Percentiles rank a stretch among this genome's conserved stretches.
Conservation (phyloP, 2,113 vertebrate species). For the Chlamydotis undulata region DNA sequence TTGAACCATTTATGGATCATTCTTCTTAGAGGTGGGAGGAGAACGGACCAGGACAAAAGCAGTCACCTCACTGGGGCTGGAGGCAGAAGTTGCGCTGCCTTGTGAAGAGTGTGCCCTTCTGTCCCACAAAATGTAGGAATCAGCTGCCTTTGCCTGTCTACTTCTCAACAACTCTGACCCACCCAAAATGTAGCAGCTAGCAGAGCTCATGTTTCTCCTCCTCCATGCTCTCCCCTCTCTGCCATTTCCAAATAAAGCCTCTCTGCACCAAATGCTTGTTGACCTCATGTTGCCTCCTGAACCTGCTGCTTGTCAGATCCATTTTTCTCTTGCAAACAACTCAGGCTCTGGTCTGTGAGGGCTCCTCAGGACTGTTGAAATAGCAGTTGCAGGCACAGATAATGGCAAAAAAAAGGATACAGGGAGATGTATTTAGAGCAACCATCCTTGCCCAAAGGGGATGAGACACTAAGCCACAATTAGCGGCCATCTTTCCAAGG, state of each 20-base stretch:
- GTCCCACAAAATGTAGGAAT: background rate
- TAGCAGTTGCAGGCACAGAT: background rate
- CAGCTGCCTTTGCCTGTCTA: background rate
- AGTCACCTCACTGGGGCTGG: background rate
- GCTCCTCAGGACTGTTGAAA: background rate
- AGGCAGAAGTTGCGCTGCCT: background rate
- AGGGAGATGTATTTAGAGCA: background rate
- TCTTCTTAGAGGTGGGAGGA: background rate
- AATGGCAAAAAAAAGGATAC: background rate
- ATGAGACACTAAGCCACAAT: too few relatives aligned
- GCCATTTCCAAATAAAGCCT: background rate
- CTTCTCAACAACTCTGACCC: background rate
- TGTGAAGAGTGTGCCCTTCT: background rate
- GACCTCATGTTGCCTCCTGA: background rate
- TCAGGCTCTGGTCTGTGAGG: background rate
- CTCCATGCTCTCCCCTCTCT: background rate
- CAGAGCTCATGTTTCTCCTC: background rate
- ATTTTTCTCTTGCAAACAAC: background rate
- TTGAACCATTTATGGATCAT: background rate
- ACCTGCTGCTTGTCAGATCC: background rate
- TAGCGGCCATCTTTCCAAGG: background rate
- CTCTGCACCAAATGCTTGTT: background rate
- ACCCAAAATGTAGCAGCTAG: background rate
- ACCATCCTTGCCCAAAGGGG: background rate
- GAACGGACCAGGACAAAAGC: background rate